These are phyloP conservation scores for Allophyes oxyacanthae DNA, from an alignment of 2,888 invertebrate genomes.

Conservation along the genomic window DNA sequence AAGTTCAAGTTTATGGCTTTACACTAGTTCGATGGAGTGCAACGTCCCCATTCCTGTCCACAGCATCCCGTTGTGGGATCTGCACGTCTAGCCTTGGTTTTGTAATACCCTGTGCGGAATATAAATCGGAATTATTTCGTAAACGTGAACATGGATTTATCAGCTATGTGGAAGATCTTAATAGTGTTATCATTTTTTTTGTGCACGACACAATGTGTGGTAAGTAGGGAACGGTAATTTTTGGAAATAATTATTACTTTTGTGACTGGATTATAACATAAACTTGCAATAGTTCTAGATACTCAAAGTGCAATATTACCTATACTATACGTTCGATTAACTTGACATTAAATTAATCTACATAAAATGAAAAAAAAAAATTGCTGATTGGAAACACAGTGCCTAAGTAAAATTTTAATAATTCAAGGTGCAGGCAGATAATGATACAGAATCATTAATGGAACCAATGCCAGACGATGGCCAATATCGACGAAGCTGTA, in stretches of 20 bases:
- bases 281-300: neutral
- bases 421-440: conserved; percentile 59
- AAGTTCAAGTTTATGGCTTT: conserved; percentile 58
- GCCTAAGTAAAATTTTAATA: neutral
- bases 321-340: no score
- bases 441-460: conserved; percentile 29
- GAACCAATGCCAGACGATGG: conserved; percentile 46
- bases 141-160: neutral
- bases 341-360: no score
- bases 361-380: no score
- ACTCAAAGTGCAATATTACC: no score
- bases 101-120: conserved; percentile 17
- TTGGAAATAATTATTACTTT: neutral
- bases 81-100: conserved; percentile 49
- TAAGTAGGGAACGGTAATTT: conserved; percentile 37
- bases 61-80: conserved; percentile 65
- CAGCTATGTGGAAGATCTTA: conserved; percentile 47
- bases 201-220: conserved; percentile 30
- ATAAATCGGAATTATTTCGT: conserved; percentile 12
- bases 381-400: neutral
- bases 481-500: conserved; percentile 67
- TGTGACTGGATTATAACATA: no score
- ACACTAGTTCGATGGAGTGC: conserved; percentile 65
- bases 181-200: conserved; percentile 42
- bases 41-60: conserved; percentile 75